A percentile compares a stretch with the other conserved stretches of the same genome.
These are phyloP conservation scores for Trichosurus vulpecula DNA, from an alignment of 2,797 vertebrate species.

Conservation along the genomic window DNA sequence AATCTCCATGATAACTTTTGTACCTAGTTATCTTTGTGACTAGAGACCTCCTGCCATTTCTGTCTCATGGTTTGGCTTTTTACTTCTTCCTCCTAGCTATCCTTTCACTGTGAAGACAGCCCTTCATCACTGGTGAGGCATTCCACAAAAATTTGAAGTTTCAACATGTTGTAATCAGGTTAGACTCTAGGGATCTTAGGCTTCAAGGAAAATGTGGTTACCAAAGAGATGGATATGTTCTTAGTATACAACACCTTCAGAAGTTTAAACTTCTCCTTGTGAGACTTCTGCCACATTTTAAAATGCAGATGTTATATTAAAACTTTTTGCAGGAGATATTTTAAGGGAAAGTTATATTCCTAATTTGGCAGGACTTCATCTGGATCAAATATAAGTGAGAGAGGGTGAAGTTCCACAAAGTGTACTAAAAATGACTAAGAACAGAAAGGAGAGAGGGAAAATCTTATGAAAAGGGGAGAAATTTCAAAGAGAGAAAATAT, in stretches of 20 bases:
- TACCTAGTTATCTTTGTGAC: not conserved
- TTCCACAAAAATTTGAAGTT: not conserved
- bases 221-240: not conserved
- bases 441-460: not conserved
- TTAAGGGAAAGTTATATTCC: not conserved
- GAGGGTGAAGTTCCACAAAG: not conserved
- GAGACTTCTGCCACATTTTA: not conserved
- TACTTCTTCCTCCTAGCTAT: not conserved
- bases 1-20: not conserved
- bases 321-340: not conserved
- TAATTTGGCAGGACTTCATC: not conserved
- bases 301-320: not conserved
- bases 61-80: not conserved
- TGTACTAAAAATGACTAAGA: not conserved
- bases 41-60: not conserved
- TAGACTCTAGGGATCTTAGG: not conserved
- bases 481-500: not conserved
- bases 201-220: not conserved
- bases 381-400: not conserved
- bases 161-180: not conserved
- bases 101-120: not conserved
- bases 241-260: not conserved
- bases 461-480: not conserved
- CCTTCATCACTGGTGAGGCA: not conserved
- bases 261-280: not conserved